Conservation (phyloP, 2,113 vertebrate genomes). For the Collichthys lucidus region DNA sequence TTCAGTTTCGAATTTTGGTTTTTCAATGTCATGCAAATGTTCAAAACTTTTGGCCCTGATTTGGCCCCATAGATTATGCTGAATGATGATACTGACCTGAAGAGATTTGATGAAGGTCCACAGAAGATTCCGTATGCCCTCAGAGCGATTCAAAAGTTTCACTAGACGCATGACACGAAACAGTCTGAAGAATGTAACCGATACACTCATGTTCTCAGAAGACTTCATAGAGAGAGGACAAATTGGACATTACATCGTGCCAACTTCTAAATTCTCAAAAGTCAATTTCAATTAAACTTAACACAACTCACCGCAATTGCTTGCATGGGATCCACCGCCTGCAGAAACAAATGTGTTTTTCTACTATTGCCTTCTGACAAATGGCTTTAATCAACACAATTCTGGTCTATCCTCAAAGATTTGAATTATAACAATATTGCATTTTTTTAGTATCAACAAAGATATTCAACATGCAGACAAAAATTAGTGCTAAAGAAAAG, state of each 20-base stretch:
- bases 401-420: not conserved
- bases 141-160: slow-evolving; percentile 92
- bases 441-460: not conserved
- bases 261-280: not conserved
- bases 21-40: too few relatives aligned
- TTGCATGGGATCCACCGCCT: slow-evolving; percentile 83
- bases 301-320: slow-evolving; percentile 78
- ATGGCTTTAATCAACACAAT: not conserved
- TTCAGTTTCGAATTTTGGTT: too few relatives aligned
- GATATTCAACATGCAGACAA: not conserved
- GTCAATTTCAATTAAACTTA: not conserved
- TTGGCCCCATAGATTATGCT: too few relatives aligned
- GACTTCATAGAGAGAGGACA: slow-evolving; percentile 77
- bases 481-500: not conserved
- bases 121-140: slow-evolving; percentile 92
- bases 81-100: slow-evolving; percentile 80
- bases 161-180: slow-evolving; percentile 95
- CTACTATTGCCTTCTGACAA: not conserved
- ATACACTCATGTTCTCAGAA: slow-evolving; percentile 90
- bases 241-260: not conserved
- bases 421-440: not conserved
- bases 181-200: slow-evolving; percentile 94
- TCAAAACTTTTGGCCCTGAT: too few relatives aligned
- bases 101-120: slow-evolving; percentile 98
- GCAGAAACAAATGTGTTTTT: slow-evolving; percentile 10